Conservation (phyloP, 2,797 vertebrate genomes). For the Phoeniculus purpureus region DNA sequence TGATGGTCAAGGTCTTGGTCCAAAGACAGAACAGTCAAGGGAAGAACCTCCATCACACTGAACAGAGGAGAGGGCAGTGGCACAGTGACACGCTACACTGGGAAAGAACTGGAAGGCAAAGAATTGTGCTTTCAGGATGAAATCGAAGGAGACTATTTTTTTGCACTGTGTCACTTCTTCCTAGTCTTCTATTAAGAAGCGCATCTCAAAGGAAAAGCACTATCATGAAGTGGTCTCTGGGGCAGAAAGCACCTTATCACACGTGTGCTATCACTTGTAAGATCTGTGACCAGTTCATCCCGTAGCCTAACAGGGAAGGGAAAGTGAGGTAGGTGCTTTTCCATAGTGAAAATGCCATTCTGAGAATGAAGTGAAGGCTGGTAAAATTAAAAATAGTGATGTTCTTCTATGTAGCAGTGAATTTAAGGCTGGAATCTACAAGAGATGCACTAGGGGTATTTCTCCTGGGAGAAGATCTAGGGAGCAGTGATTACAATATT, state of each 20-base stretch:
- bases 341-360: neutral
- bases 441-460: neutral
- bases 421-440: neutral
- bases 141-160: neutral
- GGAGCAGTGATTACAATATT: neutral
- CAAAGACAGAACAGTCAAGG: accelerated
- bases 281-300: neutral
- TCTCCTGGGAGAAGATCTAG: neutral
- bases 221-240: neutral
- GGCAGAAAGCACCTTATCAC: accelerated
- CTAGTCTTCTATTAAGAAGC: neutral
- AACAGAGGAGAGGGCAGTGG: neutral
- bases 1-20: neutral
- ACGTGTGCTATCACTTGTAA: accelerated
- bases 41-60: neutral
- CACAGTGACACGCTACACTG: too few relatives aligned
- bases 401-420: neutral
- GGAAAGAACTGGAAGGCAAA: neutral
- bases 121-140: neutral
- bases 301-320: neutral
- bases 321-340: neutral
- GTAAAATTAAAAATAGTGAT: neutral
- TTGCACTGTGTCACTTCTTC: neutral
- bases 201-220: neutral
- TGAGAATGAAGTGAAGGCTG: neutral